Conservation (phyloP, 2,888 invertebrate species). For the Timema cristinae region DNA sequence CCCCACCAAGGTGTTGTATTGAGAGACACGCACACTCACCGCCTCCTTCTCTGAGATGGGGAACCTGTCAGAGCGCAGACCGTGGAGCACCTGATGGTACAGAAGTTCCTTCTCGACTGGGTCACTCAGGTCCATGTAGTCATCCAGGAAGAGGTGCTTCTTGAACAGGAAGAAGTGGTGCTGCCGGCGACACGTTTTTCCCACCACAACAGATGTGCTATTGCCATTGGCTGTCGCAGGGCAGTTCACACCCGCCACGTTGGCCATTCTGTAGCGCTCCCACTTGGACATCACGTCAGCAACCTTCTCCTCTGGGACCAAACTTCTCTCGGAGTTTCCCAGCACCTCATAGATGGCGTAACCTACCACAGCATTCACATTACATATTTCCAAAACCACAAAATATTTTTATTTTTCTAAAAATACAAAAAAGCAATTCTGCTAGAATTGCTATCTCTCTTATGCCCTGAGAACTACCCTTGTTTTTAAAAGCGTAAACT, state of each 20-base stretch:
- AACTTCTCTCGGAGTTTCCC: slow-evolving; percentile 79
- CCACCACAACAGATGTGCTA: slow-evolving; percentile 40
- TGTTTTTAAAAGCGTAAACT: too few species aligned
- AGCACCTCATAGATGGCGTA: slow-evolving; percentile 92
- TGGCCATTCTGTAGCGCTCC: slow-evolving; percentile 80
- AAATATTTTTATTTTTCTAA: too few species aligned
- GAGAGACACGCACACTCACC: slow-evolving; percentile 53
- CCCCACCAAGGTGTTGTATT: too few species aligned
- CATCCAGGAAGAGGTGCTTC: slow-evolving; percentile 78
- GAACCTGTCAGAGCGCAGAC: slow-evolving; percentile 83
- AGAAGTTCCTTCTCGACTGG: slow-evolving; percentile 90
- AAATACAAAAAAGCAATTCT: too few species aligned
- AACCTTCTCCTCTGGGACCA: slow-evolving; percentile 81
- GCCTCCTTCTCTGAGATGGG: slow-evolving; percentile 94
- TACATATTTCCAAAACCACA: too few species aligned
- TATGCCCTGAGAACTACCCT: too few species aligned
- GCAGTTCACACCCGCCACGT: slow-evolving; percentile 49
- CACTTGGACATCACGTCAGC: slow-evolving; percentile 94
- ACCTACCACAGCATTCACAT: slow-evolving; percentile 48
- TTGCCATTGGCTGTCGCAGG: slow-evolving; percentile 42
- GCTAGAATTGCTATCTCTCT: too few species aligned
- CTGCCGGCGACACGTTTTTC: slow-evolving; percentile 48
- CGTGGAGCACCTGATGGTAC: slow-evolving; percentile 90
- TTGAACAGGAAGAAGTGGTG: slow-evolving; percentile 68
- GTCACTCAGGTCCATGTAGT: slow-evolving; percentile 72